phyloP scores from a whole-genome alignment of 2,888 invertebrate genomes.

The Hypomecis punctinalis region DNA sequence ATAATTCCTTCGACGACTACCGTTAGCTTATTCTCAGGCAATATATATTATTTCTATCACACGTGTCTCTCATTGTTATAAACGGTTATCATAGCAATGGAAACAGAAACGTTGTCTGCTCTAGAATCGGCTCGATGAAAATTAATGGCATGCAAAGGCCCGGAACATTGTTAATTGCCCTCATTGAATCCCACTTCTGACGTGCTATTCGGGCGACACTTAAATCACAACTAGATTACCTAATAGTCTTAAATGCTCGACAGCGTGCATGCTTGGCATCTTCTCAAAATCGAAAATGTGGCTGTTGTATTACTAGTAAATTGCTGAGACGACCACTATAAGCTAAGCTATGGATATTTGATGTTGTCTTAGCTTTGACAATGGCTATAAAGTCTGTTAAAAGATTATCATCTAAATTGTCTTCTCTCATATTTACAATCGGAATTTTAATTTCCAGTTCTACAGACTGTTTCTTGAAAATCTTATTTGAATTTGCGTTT shows the following conservation, averaged over 20 bases:
- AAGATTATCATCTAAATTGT: background rate
- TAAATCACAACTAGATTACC: constrained; percentile 1
- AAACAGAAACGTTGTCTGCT: background rate
- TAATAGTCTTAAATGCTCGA: constrained; percentile 9
- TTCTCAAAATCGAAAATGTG: constrained; percentile 28
- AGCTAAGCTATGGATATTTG: background rate
- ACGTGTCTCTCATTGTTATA: background rate
- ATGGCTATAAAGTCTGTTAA: constrained; percentile 2
- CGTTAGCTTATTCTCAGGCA: background rate
- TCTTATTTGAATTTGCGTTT: background rate
- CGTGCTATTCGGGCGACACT: constrained; percentile 1
- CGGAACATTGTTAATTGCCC: constrained; percentile 7
- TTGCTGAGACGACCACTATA: constrained; percentile 7
- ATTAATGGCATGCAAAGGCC: background rate
- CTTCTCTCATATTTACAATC: background rate
- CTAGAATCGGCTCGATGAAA: background rate
- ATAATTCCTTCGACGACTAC: constrained; percentile 8
- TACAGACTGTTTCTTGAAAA: too few species aligned
- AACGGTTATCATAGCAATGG: background rate
- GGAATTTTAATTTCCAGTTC: background rate
- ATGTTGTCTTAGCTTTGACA: constrained; percentile 1
- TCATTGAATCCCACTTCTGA: background rate
- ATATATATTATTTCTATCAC: background rate
- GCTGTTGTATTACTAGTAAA: constrained; percentile 20
- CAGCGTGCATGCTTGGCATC: constrained; percentile 24